Evolutionary conservation across 2,888 invertebrate species (phyloP).

Genomic region (Hyppa rectilinea): DNA sequence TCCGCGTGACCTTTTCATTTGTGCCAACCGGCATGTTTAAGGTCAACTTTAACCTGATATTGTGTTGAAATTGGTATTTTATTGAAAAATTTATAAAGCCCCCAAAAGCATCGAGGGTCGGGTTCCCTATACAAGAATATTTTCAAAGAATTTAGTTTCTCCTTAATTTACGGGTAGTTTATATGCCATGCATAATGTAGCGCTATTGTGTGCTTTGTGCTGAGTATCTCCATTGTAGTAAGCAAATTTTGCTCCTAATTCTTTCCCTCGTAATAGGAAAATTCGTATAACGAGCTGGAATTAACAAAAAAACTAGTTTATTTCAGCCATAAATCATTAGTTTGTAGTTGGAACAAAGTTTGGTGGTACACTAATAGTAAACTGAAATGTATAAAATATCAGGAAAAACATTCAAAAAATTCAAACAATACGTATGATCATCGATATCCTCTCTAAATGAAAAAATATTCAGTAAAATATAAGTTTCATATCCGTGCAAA

Average conservation of each 20-base stretch:
- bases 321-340: background rate
- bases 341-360: no score
- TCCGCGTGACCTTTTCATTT: conserved; percentile 22
- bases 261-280: conserved; percentile 14
- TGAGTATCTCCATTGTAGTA: conserved; percentile 30
- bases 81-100: conserved; percentile 76
- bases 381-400: no score
- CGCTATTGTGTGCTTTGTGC: conserved; percentile 59
- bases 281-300: background rate
- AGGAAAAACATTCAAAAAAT: no score
- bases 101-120: conserved; percentile 67
- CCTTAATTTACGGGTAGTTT: conserved; percentile 68
- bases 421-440: no score
- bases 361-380: no score
- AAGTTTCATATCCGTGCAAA: no score
- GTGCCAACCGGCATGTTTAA: conserved; percentile 64
- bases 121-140: conserved; percentile 61
- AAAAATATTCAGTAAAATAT: no score
- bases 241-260: conserved; percentile 51
- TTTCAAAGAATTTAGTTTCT: conserved; percentile 65
- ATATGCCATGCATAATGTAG: conserved; percentile 70
- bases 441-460: no score
- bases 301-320: background rate
- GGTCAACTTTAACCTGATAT: conserved; percentile 78
- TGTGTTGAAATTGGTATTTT: conserved; percentile 79